These are phyloP conservation scores for Drosophila setosimentum DNA, from an alignment of 2,888 invertebrate genomes.

Conservation along the genomic window DNA sequence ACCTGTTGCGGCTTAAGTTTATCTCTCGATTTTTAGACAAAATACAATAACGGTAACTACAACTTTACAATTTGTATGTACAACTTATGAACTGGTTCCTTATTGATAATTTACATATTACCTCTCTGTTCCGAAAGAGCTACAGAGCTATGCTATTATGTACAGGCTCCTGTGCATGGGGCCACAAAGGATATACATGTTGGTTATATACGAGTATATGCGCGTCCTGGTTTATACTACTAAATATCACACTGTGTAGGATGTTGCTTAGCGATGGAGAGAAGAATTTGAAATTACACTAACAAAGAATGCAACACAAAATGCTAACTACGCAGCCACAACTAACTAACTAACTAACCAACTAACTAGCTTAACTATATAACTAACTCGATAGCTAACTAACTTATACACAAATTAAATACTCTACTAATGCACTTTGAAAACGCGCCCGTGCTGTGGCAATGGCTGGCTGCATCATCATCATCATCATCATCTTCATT, in stretches of 20 bases:
- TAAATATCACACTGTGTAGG: slow-evolving; percentile 85
- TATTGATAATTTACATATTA: slow-evolving; percentile 6
- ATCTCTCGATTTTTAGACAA: slow-evolving; percentile 50
- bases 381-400: slow-evolving; percentile 31
- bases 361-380: slow-evolving; percentile 29
- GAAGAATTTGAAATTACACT: slow-evolving; percentile 65
- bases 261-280: slow-evolving; percentile 76
- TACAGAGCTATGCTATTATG: slow-evolving; percentile 45
- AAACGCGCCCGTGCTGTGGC: slow-evolving; percentile 70
- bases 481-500: slow-evolving; percentile 1
- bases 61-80: slow-evolving; percentile 68
- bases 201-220: slow-evolving; percentile 47
- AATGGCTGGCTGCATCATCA: slow-evolving; percentile 45
- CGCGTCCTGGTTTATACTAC: slow-evolving; percentile 79
- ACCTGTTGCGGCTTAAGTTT: slow-evolving; percentile 41
- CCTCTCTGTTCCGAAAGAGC: neutral
- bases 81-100: slow-evolving; percentile 50
- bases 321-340: slow-evolving; percentile 59
- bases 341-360: slow-evolving; percentile 32
- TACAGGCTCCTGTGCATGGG: slow-evolving; percentile 45
- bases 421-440: slow-evolving; percentile 75
- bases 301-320: slow-evolving; percentile 57
- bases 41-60: slow-evolving; percentile 76
- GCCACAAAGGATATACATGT: slow-evolving; percentile 36
- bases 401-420: slow-evolving; percentile 34